Conservation (phyloP, 2,888 invertebrate species). For the Elysia crispata region DNA sequence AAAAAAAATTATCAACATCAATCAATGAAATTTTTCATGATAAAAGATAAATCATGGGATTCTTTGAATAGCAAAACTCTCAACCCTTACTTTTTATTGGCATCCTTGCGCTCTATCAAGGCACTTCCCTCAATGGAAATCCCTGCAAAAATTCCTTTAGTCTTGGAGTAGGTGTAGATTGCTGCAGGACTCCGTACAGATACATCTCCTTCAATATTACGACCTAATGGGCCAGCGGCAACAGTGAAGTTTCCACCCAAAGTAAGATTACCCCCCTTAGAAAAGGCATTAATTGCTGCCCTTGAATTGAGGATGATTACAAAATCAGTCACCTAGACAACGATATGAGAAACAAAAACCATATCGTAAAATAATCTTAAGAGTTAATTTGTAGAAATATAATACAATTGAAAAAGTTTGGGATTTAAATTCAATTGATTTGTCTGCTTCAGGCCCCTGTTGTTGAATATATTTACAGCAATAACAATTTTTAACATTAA, state of each 20-base stretch:
- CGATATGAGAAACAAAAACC: not conserved
- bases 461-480: too few relatives aligned
- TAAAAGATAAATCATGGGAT: too few relatives aligned
- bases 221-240: slow-evolving; percentile 74
- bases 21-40: too few relatives aligned
- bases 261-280: slow-evolving; percentile 75
- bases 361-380: too few relatives aligned
- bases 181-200: slow-evolving; percentile 72
- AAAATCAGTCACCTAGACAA: slow-evolving; percentile 73
- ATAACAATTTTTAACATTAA: too few relatives aligned
- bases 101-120: slow-evolving; percentile 74
- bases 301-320: slow-evolving; percentile 73
- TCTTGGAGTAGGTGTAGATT: slow-evolving; percentile 75
- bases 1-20: too few relatives aligned
- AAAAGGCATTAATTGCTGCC: slow-evolving; percentile 74
- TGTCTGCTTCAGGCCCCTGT: too few relatives aligned
- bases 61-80: too few relatives aligned
- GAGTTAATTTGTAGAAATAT: too few relatives aligned
- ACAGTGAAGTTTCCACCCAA: slow-evolving; percentile 75
- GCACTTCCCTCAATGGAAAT: slow-evolving; percentile 75
- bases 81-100: slow-evolving; percentile 71
- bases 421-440: too few relatives aligned
- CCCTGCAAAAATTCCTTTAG: slow-evolving; percentile 73
- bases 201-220: slow-evolving; percentile 71
- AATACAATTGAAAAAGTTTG: too few relatives aligned